phyloP scores from a whole-genome alignment of 1,140 invertebrate genomes.

The Scaptomyza hsui region DNA sequence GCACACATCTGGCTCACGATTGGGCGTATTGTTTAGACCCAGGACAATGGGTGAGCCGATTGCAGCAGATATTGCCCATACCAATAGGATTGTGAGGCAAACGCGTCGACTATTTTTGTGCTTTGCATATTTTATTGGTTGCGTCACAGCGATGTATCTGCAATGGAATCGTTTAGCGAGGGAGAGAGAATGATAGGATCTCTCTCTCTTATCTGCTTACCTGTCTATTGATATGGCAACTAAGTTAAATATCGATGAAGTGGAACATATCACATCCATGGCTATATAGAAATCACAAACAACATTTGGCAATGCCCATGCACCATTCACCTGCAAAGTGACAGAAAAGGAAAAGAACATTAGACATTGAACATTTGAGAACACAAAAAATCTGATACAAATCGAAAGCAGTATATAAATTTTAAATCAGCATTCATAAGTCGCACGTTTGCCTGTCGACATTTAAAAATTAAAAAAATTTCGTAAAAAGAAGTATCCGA shows the following conservation, averaged over 20 bases:
- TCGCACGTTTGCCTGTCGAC: too few relatives aligned
- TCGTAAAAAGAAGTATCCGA: too few relatives aligned
- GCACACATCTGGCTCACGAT: conserved; percentile 91
- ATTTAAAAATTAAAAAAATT: too few relatives aligned
- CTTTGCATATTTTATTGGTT: conserved; percentile 99
- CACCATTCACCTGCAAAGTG: conserved; percentile 89
- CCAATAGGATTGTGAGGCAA: conserved; percentile 96
- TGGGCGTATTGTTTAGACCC: conserved; percentile 95
- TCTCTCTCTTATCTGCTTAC: conserved; percentile 86
- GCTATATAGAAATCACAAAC: conserved; percentile 99
- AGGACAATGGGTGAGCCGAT: conserved; percentile 99
- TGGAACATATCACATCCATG: conserved; percentile 99
- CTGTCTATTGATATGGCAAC: conserved; percentile 99
- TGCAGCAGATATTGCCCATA: conserved; percentile 97
- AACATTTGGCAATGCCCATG: conserved; percentile 94
- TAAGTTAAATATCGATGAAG: conserved; percentile 99
- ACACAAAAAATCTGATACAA: too few relatives aligned
- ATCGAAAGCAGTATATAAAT: too few relatives aligned
- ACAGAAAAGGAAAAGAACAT: neutral
- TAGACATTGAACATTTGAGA: too few relatives aligned
- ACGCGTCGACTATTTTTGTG: conserved; percentile 98
- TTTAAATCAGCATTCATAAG: neutral
- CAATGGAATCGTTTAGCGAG: neutral
- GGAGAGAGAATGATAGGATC: neutral
- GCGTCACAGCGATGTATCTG: conserved; percentile 99